Conservation (phyloP, 2,113 vertebrate species). For the Phaethon lepturus region DNA sequence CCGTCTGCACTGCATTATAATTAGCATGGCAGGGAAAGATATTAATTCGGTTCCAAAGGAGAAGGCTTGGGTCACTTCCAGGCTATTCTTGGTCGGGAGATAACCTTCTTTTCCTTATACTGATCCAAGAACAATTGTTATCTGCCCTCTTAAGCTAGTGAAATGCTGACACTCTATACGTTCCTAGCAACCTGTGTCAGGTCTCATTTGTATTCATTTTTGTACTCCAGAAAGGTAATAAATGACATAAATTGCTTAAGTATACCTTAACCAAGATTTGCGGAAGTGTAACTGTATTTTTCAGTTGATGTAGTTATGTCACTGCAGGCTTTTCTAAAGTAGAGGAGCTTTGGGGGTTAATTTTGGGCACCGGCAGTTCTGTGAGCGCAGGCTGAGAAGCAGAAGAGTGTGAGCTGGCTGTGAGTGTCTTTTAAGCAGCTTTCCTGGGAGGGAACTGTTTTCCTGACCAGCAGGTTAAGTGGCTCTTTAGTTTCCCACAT, state of each 20-base stretch:
- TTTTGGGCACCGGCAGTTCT: not conserved
- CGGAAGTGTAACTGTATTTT: not conserved
- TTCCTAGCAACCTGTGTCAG: not conserved
- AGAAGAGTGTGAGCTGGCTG: not conserved
- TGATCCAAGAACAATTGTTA: not conserved
- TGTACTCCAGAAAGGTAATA: not conserved
- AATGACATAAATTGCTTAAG: not conserved
- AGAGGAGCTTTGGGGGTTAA: not conserved
- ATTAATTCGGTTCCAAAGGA: not conserved
- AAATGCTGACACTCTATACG: not conserved
- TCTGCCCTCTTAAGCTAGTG: slow-evolving; percentile 44
- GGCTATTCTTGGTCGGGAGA: slow-evolving; percentile 31
- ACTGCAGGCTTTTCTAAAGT: not conserved
- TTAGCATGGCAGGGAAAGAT: not conserved
- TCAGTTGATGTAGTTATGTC: not conserved
- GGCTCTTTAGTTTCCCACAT: slow-evolving; percentile 27
- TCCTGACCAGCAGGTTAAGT: slow-evolving; percentile 61
- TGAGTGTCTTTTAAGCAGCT: not conserved
- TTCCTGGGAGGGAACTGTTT: slow-evolving; percentile 19
- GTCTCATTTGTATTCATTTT: not conserved
- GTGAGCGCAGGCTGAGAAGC: not conserved
- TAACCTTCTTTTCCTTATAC: not conserved
- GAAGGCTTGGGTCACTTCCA: not conserved
- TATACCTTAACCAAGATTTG: not conserved
- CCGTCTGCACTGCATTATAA: not conserved